Base-by-base conservation (phyloP, 2,113 vertebrate genomes). In the Mellivora capensis region DNA sequence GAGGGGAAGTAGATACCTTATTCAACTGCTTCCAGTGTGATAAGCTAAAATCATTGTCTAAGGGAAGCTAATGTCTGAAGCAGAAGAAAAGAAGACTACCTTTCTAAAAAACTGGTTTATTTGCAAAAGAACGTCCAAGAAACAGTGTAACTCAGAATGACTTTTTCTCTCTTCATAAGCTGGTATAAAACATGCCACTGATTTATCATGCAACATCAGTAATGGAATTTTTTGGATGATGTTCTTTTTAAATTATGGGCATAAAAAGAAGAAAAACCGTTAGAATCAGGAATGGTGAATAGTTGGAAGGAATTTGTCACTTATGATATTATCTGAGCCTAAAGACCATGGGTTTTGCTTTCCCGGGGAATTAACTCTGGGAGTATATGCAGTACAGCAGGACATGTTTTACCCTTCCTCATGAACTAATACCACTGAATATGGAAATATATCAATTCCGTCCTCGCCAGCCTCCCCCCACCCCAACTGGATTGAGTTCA, bases 401-500 rank as follows among this genome's bases (percentile, higher is more conserved):
- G 95, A 76, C 2, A n/a, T 15, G n/a, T 94, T 97, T 97, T 94
- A 52, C 52, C 23, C 10, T 93, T 94, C 94, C 96, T 90, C 87
- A 92, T 67, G 92, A 96, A 90, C 81, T 95, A 97, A 98, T 86
- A 62, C 76, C 93, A 69, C 97, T 96, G 97, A 98, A 94, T 87
- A 94, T 98, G 96, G 96, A 97, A 98, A 98, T 97, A 89, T 37
- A 97, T 93, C 77, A 94, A 95, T 89, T 91, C 96, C 62, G 54
- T 94, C 52, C 96, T 57, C 42, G 20, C 71, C 9, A 37, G 97
- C 97, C 39, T 67, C 64, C 81, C 0, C 8, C 7, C 52, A 90
- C 0, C 6, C 7, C 52, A 90, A 4, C 72, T 76, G 74, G 97
- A 98, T 96, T 98, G 96, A 98, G 98, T 98, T 98, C 97, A 97